Evolutionary conservation across 2,113 vertebrate genomes (phyloP), one percentile per base, ranked within the genome.

Genomic region (Nesogale talazaci): DNA sequence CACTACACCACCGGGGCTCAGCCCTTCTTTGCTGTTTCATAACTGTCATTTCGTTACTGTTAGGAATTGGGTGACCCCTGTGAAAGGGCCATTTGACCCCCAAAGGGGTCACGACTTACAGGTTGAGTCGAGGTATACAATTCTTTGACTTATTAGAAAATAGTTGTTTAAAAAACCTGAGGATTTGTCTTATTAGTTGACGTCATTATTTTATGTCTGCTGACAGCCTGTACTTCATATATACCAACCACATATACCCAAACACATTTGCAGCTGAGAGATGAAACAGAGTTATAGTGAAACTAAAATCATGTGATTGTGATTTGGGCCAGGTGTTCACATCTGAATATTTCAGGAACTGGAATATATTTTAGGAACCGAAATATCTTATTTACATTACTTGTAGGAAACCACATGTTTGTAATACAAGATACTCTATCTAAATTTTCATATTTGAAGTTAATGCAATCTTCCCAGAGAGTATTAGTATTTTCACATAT

Each of bases 371-470:
- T 69, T n/a, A 76, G 76, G 80, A 88, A 76, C 40, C 42, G 75
- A 95, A 96, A 92, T 88, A 92, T 23, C 74, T 93, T 75, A 87
- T 82, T 96, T 94, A 36, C 36, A 72, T 80, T 89, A 83, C 61
- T 94, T 36, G 11, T 15, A 81, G 83, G 77, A 94, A 95, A 88
- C 29, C 29, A 83, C 67, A 86, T 65, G 14, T 42, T 82, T 86
- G 72, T 94, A 91, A 90, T 42, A 38, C 38, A 87, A 92, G 46
- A 72, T 7, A 70, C 16, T 19, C 36, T 82, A 83, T 82, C n/a
- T 86, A 89, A 61, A 77, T 81, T 88, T 92, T 83, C n/a, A 80
- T 0, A 38, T 67, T 38, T 94, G 6, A 10, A 82, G 46, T 95
- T 75, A 89, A 83, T 59, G 87, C 12, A 20, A 36, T 7, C 6